These are phyloP conservation scores for Eupithecia vulgata DNA, from an alignment of 2,888 invertebrate species.

Conservation along the genomic window DNA sequence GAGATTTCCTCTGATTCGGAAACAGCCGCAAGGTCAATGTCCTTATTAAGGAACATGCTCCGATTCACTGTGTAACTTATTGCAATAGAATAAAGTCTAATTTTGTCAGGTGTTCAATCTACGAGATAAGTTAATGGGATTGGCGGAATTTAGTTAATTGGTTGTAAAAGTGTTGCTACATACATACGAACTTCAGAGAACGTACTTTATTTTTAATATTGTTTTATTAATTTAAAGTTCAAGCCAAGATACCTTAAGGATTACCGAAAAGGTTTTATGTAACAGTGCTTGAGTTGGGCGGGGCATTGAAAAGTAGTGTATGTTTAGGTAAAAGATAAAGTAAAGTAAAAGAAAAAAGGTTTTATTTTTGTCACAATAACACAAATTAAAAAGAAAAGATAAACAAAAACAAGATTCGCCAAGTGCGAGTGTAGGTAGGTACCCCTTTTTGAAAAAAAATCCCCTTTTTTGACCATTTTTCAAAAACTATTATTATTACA, in stretches of 20 bases:
- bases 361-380: no score
- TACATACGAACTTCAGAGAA: background rate
- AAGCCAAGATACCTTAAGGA: background rate
- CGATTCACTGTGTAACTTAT: constrained; percentile 8
- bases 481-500: no score
- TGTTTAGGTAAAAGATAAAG: no score
- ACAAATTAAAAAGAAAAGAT: no score
- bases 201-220: background rate
- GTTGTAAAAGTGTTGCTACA: background rate
- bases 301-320: background rate
- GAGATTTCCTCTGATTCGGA: background rate
- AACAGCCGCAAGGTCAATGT: constrained; percentile 14
- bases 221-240: background rate
- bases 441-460: no score
- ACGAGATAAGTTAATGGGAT: background rate
- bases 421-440: no score
- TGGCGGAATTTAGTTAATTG: background rate
- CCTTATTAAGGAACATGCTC: constrained; percentile 3
- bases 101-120: background rate
- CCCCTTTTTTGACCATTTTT: no score
- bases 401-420: no score
- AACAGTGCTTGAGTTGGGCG: background rate
- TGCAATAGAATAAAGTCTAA: background rate
- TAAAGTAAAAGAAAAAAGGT: no score
- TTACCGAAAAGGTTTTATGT: background rate